Percentiles rank a stretch among this genome's conserved stretches.
These are phyloP conservation scores for Eulemur rubriventer DNA, from an alignment of 2,797 vertebrate genomes.

Conservation along the genomic window DNA sequence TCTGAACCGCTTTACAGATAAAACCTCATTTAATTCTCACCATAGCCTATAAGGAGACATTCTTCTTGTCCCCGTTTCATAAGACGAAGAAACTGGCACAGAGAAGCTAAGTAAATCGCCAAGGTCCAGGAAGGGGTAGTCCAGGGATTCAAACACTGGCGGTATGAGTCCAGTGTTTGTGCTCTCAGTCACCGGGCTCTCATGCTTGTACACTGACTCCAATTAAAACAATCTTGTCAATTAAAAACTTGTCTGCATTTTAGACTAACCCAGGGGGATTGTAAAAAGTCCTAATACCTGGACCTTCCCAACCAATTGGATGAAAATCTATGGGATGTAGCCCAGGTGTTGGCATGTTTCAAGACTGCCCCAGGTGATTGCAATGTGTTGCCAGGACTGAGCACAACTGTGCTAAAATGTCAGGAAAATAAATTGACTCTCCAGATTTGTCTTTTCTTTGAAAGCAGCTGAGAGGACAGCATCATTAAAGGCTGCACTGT, in stretches of 20 bases:
- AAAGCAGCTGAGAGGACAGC: accelerated
- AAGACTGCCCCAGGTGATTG: not conserved
- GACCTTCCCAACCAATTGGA: not conserved
- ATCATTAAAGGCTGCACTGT: accelerated
- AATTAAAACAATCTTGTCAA: not conserved
- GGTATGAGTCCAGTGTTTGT: not conserved
- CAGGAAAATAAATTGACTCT: accelerated
- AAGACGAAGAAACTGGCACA: not conserved
- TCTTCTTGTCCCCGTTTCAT: not conserved
- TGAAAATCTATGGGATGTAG: not conserved
- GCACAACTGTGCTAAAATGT: too few species aligned
- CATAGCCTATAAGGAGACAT: not conserved
- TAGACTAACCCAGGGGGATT: not conserved
- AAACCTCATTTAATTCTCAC: not conserved
- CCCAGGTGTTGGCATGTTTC: not conserved
- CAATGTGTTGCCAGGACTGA: not conserved
- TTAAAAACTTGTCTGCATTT: not conserved
- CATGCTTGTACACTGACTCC: not conserved
- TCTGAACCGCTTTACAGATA: not conserved
- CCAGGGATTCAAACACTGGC: not conserved
- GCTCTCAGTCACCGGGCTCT: not conserved
- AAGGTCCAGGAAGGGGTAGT: not conserved
- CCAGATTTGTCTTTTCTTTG: not conserved
- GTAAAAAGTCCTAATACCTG: not conserved
- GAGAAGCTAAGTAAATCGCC: not conserved